phyloP scores from a whole-genome alignment of 2,797 vertebrate species.

The Parauchenoglanis punctatus region DNA sequence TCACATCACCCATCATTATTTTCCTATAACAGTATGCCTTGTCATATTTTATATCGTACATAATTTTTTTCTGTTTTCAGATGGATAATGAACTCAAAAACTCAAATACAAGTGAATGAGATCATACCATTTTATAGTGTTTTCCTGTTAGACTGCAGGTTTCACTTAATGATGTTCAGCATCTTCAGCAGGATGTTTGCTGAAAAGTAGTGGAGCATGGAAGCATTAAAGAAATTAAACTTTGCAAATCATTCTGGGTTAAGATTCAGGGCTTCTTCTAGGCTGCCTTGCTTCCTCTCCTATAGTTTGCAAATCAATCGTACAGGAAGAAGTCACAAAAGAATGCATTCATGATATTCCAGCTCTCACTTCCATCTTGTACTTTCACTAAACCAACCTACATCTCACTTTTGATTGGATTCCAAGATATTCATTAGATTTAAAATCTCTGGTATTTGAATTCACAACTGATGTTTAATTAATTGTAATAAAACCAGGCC shows the following conservation, averaged over 20 bases:
- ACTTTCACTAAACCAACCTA: not conserved
- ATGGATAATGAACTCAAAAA: not conserved
- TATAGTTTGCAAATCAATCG: slow-evolving; percentile 19
- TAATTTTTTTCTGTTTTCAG: not conserved
- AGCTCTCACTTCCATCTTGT: not conserved
- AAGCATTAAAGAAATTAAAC: slow-evolving; percentile 72
- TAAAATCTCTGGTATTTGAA: not conserved
- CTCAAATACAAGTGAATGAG: not conserved
- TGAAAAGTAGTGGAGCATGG: slow-evolving; percentile 60
- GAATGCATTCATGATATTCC: not conserved
- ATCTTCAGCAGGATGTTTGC: slow-evolving; percentile 61
- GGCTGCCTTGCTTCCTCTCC: slow-evolving; percentile 33
- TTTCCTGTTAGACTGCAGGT: slow-evolving; percentile 32
- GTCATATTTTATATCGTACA: not conserved
- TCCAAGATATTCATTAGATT: not conserved
- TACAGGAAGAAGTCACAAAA: slow-evolving; percentile 13
- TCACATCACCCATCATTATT: not conserved
- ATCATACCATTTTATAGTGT: slow-evolving; percentile 16
- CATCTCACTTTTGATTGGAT: not conserved
- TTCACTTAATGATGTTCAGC: slow-evolving; percentile 65
- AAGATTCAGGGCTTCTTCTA: slow-evolving; percentile 64
- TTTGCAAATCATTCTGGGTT: slow-evolving; percentile 67
- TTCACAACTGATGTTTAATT: not conserved
- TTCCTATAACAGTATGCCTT: not conserved
- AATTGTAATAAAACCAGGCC: not conserved